A percentile compares a stretch with the other conserved stretches of the same genome.
phyloP scores from a whole-genome alignment of 2,888 invertebrate species.

The Philaethria dido region DNA sequence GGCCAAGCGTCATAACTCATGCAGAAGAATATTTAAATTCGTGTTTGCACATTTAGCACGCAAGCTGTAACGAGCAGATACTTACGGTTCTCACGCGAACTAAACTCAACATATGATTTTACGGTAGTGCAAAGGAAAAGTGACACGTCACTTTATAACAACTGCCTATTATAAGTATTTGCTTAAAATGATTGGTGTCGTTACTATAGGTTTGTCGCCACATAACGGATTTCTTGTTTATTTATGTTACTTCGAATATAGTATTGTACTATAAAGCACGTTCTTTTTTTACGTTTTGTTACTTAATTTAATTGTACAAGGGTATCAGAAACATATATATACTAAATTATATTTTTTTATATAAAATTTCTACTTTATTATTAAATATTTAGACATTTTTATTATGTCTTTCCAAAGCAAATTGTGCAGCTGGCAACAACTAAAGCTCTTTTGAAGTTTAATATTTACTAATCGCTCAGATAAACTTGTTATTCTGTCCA shows the following conservation, averaged over 20 bases:
- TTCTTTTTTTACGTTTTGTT: no score
- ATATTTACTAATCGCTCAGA: constrained; percentile 74
- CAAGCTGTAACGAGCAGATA: constrained; percentile 60
- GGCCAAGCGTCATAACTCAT: constrained; percentile 59
- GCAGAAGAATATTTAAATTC: constrained; percentile 59
- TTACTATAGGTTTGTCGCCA: not conserved
- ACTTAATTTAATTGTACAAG: no score
- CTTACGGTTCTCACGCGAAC: constrained; percentile 61
- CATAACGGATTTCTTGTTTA: not conserved
- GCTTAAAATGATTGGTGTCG: not conserved
- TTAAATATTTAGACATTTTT: constrained; percentile 29
- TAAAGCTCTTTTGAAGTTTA: constrained; percentile 64
- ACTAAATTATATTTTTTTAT: no score
- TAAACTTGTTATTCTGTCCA: constrained; percentile 75
- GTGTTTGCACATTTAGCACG: constrained; percentile 64
- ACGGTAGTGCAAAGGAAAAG: constrained; percentile 35
- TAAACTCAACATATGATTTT: constrained; percentile 48
- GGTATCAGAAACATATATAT: no score
- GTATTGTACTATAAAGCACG: no score
- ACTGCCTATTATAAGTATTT: not conserved
- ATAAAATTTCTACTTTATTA: no score
- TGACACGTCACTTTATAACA: constrained; percentile 34
- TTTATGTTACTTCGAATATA: no score
- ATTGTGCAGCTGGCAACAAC: constrained; percentile 51
- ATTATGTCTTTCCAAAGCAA: constrained; percentile 28